A percentile compares a stretch with the other conserved stretches of the same genome.
Evolutionary conservation across 2,797 vertebrate species (phyloP).

Genomic region (Dallia pectoralis): DNA sequence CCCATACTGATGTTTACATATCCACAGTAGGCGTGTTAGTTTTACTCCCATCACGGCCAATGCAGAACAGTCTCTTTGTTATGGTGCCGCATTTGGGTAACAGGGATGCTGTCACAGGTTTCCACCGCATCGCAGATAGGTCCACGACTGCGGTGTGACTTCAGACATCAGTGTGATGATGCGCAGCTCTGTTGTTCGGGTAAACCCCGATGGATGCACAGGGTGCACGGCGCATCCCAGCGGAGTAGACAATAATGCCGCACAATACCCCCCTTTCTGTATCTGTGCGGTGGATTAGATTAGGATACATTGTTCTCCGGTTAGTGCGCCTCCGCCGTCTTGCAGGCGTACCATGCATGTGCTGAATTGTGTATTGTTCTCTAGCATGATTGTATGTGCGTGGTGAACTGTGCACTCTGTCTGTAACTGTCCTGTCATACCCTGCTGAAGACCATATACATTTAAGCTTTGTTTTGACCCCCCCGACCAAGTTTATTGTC

Average conservation of each 20-base stretch:
- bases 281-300: slow-evolving; percentile 5
- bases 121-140: slow-evolving; percentile 17
- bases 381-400: background rate
- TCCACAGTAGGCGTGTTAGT: slow-evolving; percentile 3
- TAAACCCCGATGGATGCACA: background rate
- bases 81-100: slow-evolving; percentile 20
- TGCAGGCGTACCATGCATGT: background rate
- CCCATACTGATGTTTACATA: slow-evolving; percentile 12
- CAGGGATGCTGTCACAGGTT: slow-evolving; percentile 30
- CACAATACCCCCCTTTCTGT: background rate
- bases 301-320: slow-evolving; percentile 11
- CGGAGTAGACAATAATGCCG: background rate
- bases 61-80: slow-evolving; percentile 31
- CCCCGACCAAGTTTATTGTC: background rate
- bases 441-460: background rate
- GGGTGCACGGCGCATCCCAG: background rate
- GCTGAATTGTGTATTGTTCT: background rate
- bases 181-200: background rate
- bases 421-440: background rate
- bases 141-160: background rate
- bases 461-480: background rate
- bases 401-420: background rate
- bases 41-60: slow-evolving; percentile 4
- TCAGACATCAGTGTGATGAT: slow-evolving; percentile 13
- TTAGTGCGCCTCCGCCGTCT: background rate